A percentile compares a stretch with the other conserved stretches of the same genome.
Evolutionary conservation across 2,113 vertebrate species (phyloP).

Genomic region (Periophthalmodon schlosseri): DNA sequence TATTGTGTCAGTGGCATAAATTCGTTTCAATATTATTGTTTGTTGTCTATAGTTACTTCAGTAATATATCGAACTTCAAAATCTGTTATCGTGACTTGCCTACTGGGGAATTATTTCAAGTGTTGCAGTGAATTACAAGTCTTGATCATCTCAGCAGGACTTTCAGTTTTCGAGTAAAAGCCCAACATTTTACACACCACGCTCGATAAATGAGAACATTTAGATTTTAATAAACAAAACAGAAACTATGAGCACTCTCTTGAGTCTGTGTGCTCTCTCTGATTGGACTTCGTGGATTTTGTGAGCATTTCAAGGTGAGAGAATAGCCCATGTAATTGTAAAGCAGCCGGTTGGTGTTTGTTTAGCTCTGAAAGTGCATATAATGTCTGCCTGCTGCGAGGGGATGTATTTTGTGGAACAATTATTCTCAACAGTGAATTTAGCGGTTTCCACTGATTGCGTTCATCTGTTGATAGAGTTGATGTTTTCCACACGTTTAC

Average conservation of each 20-base stretch:
- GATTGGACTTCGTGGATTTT: background rate
- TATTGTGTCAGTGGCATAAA: no score
- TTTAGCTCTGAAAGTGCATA: background rate
- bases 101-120: no score
- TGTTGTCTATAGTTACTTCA: no score
- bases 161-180: background rate
- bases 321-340: background rate
- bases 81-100: no score
- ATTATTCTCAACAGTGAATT: constrained; percentile 61
- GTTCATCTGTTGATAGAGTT: constrained; percentile 38
- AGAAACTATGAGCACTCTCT: no score
- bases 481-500: constrained; percentile 13
- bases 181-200: background rate
- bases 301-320: background rate
- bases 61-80: no score
- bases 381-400: constrained; percentile 70
- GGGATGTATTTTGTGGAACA: constrained; percentile 65
- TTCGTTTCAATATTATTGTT: no score
- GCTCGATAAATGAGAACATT: background rate
- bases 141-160: no score
- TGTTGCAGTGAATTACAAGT: no score
- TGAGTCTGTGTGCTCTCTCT: no score
- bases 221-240: no score
- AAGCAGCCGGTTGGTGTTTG: constrained; percentile 21
- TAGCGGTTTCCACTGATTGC: constrained; percentile 63